phyloP scores from a whole-genome alignment of 2,797 vertebrate genomes.

The Tolypeutes matacus region DNA sequence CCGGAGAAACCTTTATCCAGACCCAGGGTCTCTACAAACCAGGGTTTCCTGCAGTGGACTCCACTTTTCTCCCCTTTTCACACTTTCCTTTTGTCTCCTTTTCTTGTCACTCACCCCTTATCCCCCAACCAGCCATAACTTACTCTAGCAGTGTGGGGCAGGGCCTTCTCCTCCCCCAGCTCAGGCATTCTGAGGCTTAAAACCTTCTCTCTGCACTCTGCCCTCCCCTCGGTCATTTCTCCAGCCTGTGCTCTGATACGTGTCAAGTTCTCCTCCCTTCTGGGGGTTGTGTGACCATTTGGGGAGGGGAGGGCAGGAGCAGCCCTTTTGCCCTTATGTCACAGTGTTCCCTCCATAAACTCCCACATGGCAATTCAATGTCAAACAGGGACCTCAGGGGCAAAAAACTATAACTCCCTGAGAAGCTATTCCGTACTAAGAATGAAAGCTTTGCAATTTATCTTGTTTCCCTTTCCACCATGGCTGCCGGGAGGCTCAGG shows the following conservation, averaged over 20 bases:
- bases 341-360: slow-evolving; percentile 9
- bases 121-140: neutral
- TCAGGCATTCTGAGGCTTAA: neutral
- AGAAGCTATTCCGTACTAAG: neutral
- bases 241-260: neutral
- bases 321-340: neutral
- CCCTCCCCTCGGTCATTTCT: neutral
- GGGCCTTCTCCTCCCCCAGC: neutral
- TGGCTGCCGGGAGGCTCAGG: slow-evolving; percentile 11
- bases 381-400: neutral
- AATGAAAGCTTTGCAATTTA: neutral
- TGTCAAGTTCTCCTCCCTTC: neutral
- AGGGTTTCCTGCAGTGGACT: neutral
- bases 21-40: neutral
- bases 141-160: neutral
- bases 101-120: neutral
- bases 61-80: neutral
- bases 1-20: neutral
- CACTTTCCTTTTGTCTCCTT: neutral
- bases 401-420: neutral
- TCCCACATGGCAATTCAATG: neutral
- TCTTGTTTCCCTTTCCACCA: neutral
- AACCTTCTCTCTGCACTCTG: neutral
- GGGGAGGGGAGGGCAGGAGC: neutral
- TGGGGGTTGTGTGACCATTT: neutral